Percentiles rank a stretch among this genome's conserved stretches.
These are phyloP conservation scores for Epinephelus lanceolatus DNA, from an alignment of 2,113 vertebrate genomes.

Conservation along the genomic window DNA sequence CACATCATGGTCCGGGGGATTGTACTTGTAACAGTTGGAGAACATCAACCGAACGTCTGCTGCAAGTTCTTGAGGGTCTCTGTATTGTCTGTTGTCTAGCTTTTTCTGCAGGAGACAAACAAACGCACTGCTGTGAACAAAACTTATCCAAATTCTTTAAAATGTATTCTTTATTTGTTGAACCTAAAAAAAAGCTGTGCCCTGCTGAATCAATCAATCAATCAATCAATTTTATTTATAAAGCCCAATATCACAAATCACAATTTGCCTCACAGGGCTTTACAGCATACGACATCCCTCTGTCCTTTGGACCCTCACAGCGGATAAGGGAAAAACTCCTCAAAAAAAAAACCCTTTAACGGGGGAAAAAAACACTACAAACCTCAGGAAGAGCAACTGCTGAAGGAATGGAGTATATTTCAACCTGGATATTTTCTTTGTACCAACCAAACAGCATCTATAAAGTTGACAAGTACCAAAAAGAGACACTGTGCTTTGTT, in stretches of 20 bases:
- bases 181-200: not conserved
- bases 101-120: slow-evolving; percentile 84
- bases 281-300: too few relatives aligned
- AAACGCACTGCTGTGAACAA: not conserved
- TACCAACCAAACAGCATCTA: not conserved
- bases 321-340: too few relatives aligned
- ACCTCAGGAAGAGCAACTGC: not conserved
- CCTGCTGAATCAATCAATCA: not conserved
- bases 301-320: too few relatives aligned
- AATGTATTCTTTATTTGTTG: too few relatives aligned
- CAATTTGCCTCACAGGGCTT: too few relatives aligned
- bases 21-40: slow-evolving; percentile 98
- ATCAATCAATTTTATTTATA: too few relatives aligned
- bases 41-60: slow-evolving; percentile 95
- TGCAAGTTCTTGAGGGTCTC: slow-evolving; percentile 93
- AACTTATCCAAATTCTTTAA: not conserved
- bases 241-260: too few relatives aligned
- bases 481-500: too few relatives aligned
- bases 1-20: slow-evolving; percentile 95
- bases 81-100: slow-evolving; percentile 90
- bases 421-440: not conserved
- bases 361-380: too few relatives aligned
- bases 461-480: not conserved
- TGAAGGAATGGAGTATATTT: not conserved
- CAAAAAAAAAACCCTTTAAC: too few relatives aligned